A percentile compares a stretch with the other conserved stretches of the same genome.
Conservation (phyloP, 2,888 invertebrate genomes). For the Silvanus unidentatus region DNA sequence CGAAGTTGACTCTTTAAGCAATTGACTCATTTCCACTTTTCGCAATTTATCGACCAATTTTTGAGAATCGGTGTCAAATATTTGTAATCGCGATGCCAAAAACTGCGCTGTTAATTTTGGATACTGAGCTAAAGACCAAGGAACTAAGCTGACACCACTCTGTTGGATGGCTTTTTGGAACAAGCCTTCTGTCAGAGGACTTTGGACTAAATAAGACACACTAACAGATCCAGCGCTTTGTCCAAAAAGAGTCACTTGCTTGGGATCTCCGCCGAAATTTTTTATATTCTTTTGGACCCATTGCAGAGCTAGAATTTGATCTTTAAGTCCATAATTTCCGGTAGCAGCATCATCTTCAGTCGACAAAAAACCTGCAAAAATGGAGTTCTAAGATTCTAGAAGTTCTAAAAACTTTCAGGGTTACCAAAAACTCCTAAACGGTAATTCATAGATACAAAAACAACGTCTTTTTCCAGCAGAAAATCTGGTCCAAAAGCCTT, state of each 20-base stretch:
- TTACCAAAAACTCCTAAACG: conserved; percentile 35
- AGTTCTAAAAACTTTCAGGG: neutral
- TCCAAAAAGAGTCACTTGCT: conserved; percentile 29
- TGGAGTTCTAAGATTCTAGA: too few species aligned
- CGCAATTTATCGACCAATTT: conserved; percentile 24
- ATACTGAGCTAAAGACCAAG: conserved; percentile 28
- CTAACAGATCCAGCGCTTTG: conserved; percentile 31
- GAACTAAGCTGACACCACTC: conserved; percentile 29
- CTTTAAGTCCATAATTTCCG: conserved; percentile 33
- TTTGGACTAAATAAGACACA: conserved; percentile 28
- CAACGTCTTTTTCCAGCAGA: conserved; percentile 31
- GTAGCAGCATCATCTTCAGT: conserved; percentile 28
- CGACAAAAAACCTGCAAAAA: conserved; percentile 22
- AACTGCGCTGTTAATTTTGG: conserved; percentile 22
- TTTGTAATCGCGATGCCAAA: conserved; percentile 23
- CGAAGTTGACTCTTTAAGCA: neutral
- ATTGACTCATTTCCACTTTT: neutral
- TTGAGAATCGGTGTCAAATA: conserved; percentile 21
- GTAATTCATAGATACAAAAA: conserved; percentile 34
- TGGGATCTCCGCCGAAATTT: conserved; percentile 27
- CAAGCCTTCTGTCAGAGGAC: conserved; percentile 25
- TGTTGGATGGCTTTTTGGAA: conserved; percentile 30
- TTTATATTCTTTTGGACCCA: conserved; percentile 29
- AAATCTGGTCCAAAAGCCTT: conserved; percentile 30
- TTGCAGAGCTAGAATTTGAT: conserved; percentile 30